phyloP scores from a whole-genome alignment of 2,888 invertebrate species.

The Malacosoma neustria region DNA sequence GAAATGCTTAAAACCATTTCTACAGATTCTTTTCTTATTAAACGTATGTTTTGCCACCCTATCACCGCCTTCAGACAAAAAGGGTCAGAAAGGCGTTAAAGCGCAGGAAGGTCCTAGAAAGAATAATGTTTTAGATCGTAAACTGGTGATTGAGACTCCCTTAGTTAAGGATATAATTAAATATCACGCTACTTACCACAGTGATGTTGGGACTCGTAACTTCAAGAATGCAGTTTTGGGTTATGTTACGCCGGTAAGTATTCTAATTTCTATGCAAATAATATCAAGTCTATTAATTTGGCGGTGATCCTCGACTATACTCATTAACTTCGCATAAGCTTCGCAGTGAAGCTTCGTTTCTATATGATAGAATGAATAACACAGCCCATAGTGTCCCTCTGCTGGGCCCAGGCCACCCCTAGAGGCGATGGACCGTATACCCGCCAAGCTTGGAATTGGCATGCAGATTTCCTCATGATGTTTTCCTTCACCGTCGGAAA shows the following conservation, averaged over 20 bases:
- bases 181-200: conserved; percentile 84
- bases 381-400: too few species aligned
- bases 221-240: conserved; percentile 87
- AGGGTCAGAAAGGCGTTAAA: conserved; percentile 58
- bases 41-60: conserved; percentile 57
- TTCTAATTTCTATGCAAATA: too few species aligned
- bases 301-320: too few species aligned
- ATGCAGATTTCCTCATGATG: too few species aligned
- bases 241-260: conserved; percentile 89
- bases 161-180: conserved; percentile 82
- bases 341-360: conserved; percentile 1
- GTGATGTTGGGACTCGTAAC: conserved; percentile 77
- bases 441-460: too few species aligned
- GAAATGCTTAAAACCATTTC: conserved; percentile 43
- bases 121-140: conserved; percentile 80
- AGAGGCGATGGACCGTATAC: too few species aligned
- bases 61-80: conserved; percentile 63
- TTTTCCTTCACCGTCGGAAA: too few species aligned
- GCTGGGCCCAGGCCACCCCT: too few species aligned
- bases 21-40: conserved; percentile 45
- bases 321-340: not conserved
- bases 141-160: conserved; percentile 80
- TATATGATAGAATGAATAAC: conserved; percentile 1
- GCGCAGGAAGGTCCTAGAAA: conserved; percentile 74
- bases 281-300: too few species aligned